These are phyloP conservation scores for Pachypsylla venusta DNA, from an alignment of 1,140 invertebrate genomes.

Conservation along the genomic window DNA sequence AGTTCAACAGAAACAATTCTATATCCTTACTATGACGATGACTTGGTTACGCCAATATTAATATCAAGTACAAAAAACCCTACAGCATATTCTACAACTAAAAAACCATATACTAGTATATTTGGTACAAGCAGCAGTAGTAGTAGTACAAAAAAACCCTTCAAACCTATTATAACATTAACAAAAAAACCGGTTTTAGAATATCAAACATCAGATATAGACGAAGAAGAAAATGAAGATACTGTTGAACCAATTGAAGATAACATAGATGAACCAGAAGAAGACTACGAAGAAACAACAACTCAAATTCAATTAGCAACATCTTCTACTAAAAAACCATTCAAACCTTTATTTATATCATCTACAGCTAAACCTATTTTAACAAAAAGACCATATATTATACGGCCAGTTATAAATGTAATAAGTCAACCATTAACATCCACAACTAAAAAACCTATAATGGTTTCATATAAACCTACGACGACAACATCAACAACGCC, in stretches of 20 bases:
- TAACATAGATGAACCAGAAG: neutral
- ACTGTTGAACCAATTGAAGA: neutral
- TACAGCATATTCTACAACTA: neutral
- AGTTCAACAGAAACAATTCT: conserved; percentile 1
- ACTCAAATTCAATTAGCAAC: neutral
- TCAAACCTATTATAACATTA: neutral
- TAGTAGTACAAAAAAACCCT: conserved; percentile 7
- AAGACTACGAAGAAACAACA: conserved; percentile 3
- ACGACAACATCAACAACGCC: neutral
- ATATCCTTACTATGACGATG: neutral
- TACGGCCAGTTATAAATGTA: neutral
- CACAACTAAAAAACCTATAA: neutral
- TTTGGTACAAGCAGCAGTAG: neutral
- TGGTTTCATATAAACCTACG: neutral
- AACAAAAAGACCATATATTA: neutral
- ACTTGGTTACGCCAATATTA: neutral
- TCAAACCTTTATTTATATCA: neutral
- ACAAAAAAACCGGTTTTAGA: neutral
- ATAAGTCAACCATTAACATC: neutral
- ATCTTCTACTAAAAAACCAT: conserved; percentile 5
- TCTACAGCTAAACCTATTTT: neutral
- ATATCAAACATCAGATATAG: neutral
- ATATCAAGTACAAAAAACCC: conserved; percentile 3
- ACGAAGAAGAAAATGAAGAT: neutral
- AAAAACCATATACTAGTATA: too few relatives aligned